Evolutionary conservation across 2,888 invertebrate genomes (phyloP).

Genomic region (Lissonota sp.): DNA sequence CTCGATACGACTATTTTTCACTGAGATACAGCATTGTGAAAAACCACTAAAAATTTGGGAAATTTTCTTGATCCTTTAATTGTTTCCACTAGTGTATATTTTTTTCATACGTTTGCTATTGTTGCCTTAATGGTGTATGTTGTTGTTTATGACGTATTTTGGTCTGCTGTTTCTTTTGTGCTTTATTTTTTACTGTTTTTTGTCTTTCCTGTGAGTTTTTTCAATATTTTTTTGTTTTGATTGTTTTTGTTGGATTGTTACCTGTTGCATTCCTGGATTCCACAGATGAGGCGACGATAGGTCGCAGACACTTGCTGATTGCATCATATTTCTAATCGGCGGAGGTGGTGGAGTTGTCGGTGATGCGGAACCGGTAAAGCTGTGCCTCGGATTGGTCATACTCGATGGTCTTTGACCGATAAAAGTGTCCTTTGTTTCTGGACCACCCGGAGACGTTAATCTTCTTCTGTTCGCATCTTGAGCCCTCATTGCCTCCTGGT

Average conservation of each 20-base stretch:
- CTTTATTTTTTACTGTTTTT: too few species aligned
- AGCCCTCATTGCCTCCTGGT: slow-evolving; percentile 86
- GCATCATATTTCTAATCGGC: slow-evolving; percentile 76
- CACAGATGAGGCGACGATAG: slow-evolving; percentile 77
- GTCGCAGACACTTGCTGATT: slow-evolving; percentile 81
- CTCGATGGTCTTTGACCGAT: slow-evolving; percentile 74
- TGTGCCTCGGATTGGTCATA: slow-evolving; percentile 73
- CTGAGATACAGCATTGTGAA: too few species aligned
- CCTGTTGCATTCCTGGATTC: slow-evolving; percentile 86
- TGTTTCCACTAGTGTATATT: too few species aligned
- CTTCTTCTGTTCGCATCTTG: slow-evolving; percentile 84
- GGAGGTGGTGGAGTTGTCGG: slow-evolving; percentile 74
- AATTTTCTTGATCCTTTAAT: too few species aligned
- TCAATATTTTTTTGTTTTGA: background rate
- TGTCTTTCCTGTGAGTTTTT: too few species aligned
- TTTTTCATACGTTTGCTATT: too few species aligned
- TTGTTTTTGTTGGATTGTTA: slow-evolving; percentile 72
- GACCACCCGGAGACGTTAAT: slow-evolving; percentile 68
- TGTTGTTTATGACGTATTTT: too few species aligned
- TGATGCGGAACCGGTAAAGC: slow-evolving; percentile 67
- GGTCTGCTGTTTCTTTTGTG: too few species aligned
- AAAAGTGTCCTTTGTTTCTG: slow-evolving; percentile 71
- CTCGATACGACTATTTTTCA: too few species aligned
- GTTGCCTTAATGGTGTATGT: too few species aligned
- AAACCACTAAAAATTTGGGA: too few species aligned